These are phyloP conservation scores for Mus pahari DNA, from an alignment of 2,113 vertebrate species.

Conservation along the genomic window DNA sequence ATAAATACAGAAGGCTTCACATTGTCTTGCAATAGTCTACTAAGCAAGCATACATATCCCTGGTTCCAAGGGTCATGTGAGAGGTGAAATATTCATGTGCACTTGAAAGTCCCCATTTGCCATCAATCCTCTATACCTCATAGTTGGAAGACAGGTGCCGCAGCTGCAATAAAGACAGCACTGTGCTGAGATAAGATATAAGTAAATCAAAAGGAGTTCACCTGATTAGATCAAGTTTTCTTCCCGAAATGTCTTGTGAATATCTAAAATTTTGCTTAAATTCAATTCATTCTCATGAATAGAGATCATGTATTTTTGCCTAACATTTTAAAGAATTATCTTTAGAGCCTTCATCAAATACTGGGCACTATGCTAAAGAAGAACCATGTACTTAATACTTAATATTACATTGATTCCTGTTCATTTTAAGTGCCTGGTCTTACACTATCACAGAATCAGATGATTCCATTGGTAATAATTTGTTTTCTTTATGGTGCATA, in stretches of 20 bases:
- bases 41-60: constrained; percentile 58
- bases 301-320: not conserved
- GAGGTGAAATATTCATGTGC: constrained; percentile 54
- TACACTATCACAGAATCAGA: not conserved
- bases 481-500: not conserved
- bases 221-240: constrained; percentile 13
- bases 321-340: constrained; percentile 17
- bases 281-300: not conserved
- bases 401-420: not conserved
- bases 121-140: not conserved
- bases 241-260: not conserved
- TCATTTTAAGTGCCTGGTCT: not conserved
- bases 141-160: not conserved
- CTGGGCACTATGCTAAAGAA: not conserved
- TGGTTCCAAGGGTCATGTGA: not conserved
- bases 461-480: not conserved
- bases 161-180: not conserved
- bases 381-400: not conserved
- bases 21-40: not conserved
- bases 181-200: not conserved
- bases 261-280: constrained; percentile 51
- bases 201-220: not conserved
- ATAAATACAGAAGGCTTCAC: constrained; percentile 53
- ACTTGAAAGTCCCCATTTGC: not conserved
- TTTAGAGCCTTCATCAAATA: not conserved